Evolutionary conservation across 2,113 vertebrate genomes (phyloP).

Genomic region (human): GRCh38 chr11:11770001-11770500

Average conservation of each 20-base stretch:
- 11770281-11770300: background rate
- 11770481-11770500: background rate
- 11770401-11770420: background rate
- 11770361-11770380: background rate
- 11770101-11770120: background rate
- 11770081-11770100: background rate
- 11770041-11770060: background rate
- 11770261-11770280: background rate
- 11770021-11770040: background rate
- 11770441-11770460: background rate
- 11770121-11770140: background rate
- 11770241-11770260: background rate
- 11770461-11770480: background rate
- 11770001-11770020: background rate
- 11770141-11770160: background rate
- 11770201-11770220: background rate
- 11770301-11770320: background rate
- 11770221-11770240: background rate
- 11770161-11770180: background rate
- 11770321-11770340: background rate
- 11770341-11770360: background rate
- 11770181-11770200: background rate
- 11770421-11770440: background rate
- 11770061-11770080: background rate
- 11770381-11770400: background rate